Evolutionary conservation across 2,797 vertebrate genomes (phyloP), one percentile per base, ranked within the genome.

Genomic region (Jordanella pulchra): DNA sequence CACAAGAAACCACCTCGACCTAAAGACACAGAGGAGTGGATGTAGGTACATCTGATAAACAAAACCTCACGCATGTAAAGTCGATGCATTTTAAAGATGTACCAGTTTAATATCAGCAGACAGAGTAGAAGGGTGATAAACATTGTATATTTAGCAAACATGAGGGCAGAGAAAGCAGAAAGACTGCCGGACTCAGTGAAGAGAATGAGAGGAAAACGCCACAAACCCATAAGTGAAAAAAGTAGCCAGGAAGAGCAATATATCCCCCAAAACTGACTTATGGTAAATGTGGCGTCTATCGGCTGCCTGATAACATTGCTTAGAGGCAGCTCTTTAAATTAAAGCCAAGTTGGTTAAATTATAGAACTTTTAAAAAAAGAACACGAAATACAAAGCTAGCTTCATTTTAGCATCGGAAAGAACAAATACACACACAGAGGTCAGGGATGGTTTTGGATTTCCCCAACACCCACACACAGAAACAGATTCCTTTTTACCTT

Each of bases 1-100:
- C 98, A 99, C 50, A 99, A 93, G 78, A 95, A 96, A 44, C 98
- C 97, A 28, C 84, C 95, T 10, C 81, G 95, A 70, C 97, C 98
- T 99, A 18, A 1, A 7, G 15, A 42, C 3, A 69, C 10, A 23
- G 18, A 12, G 27, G 1, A 18, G n/a, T 48, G 55, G 5, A 30
- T 50, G 21, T 6, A 51, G 7, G n/a, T 42, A 47, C 18, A 45
- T 32, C 32, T 12, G 32, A 61, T n/a, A 17, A 44, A 42, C 30
- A 14, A 39, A 39, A 42, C 32, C 13, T 61, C 32, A 39, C 21
- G 14, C 32, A 39, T 14, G 32, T 39, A 7, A 2, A 23, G 3
- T 12, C n/a, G 32, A 18, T 25, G 9, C 3, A 58, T 63, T 58
- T 58, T 5, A 58, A 39, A 47, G 15, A 35, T 32, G 44, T 18